A percentile compares a stretch with the other conserved stretches of the same genome.
Conservation (phyloP, 2,888 invertebrate genomes). For the Nineta flava region DNA sequence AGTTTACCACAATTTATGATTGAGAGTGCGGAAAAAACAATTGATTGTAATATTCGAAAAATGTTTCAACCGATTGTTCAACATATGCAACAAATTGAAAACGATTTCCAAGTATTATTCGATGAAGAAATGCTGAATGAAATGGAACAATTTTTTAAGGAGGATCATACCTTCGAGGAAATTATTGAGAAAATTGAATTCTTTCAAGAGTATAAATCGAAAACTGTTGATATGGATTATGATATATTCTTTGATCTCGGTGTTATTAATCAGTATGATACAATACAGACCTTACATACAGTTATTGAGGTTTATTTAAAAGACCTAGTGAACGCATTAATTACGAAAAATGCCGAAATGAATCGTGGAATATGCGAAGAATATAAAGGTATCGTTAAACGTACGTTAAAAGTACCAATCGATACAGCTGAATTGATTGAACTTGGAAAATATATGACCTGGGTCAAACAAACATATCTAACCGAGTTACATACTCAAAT, state of each 20-base stretch:
- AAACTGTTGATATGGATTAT: conserved; percentile 42
- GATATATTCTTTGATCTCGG: conserved; percentile 54
- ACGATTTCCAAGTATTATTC: conserved; percentile 15
- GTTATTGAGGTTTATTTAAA: conserved; percentile 41
- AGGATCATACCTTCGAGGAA: conserved; percentile 38
- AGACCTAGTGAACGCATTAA: conserved; percentile 44
- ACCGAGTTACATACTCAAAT: conserved; percentile 54
- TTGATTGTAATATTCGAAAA: conserved; percentile 8
- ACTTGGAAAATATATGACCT: conserved; percentile 64
- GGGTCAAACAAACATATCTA: conserved; percentile 57
- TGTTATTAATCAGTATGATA: conserved; percentile 42
- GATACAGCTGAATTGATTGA: conserved; percentile 70
- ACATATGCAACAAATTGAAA: conserved; percentile 11
- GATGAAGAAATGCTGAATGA: conserved; percentile 21
- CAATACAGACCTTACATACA: conserved; percentile 41
- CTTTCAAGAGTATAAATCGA: conserved; percentile 41
- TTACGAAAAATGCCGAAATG: conserved; percentile 44
- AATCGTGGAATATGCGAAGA: conserved; percentile 51
- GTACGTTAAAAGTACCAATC: conserved; percentile 54
- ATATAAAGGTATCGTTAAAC: conserved; percentile 53
- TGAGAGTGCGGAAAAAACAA: conserved; percentile 7
- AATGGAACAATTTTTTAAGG: conserved; percentile 31
- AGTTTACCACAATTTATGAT: conserved; percentile 19
- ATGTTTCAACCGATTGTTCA: conserved; percentile 10
- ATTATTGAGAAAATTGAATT: conserved; percentile 42